Conservation (phyloP, 2,888 invertebrate species). For the Polydrusus pterygomalis region DNA sequence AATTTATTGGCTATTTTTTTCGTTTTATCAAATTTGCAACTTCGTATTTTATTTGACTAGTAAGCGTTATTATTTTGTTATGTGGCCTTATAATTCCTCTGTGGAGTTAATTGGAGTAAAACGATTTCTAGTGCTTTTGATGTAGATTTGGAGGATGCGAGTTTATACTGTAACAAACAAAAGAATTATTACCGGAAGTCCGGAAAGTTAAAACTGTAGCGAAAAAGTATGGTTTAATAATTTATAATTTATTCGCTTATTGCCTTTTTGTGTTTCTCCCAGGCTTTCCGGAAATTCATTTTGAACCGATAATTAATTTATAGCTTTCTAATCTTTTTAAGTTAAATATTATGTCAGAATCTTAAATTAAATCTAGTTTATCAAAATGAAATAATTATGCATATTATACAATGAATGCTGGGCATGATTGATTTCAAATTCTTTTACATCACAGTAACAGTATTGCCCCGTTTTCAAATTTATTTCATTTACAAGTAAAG, state of each 20-base stretch:
- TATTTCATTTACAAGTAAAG: not conserved
- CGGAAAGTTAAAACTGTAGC: not conserved
- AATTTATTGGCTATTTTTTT: constrained; percentile 2
- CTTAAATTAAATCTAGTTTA: no score
- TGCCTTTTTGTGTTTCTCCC: not conserved
- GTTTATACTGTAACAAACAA: constrained; percentile 21
- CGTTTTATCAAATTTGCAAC: not conserved
- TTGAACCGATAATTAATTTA: not conserved
- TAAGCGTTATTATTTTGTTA: not conserved
- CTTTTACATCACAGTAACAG: no score
- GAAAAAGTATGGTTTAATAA: constrained; percentile 6
- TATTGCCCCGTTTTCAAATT: no score
- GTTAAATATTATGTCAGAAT: no score
- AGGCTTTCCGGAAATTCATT: not conserved
- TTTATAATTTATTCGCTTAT: not conserved
- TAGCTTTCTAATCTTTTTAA: not conserved
- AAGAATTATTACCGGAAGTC: not conserved
- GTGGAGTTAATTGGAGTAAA: not conserved
- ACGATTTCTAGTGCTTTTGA: not conserved
- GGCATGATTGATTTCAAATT: no score
- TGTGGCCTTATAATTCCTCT: not conserved
- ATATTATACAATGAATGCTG: no score
- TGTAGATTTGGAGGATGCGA: not conserved
- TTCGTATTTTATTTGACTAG: not conserved
- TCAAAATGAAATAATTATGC: no score